phyloP scores from a whole-genome alignment of 2,113 vertebrate genomes.

The Verasper variegatus region DNA sequence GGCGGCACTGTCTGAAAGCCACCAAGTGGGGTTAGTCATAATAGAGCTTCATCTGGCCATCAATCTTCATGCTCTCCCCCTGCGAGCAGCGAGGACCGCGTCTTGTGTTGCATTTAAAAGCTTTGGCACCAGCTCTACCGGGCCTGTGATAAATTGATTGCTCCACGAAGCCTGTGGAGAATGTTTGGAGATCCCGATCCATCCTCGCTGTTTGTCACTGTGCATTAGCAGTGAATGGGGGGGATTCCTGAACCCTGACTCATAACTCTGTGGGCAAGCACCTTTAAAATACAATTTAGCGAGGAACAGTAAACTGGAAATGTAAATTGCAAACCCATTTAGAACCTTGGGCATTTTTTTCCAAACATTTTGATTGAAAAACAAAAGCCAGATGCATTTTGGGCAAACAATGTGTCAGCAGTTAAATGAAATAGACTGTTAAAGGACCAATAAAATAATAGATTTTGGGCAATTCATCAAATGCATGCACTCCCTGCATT shows the following conservation, averaged over 20 bases:
- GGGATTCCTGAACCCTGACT: slow-evolving; percentile 73
- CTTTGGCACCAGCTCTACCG: slow-evolving; percentile 44
- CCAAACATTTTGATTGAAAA: slow-evolving; percentile 40
- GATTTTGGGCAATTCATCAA: slow-evolving; percentile 61
- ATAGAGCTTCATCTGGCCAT: slow-evolving; percentile 71
- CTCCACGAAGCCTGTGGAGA: slow-evolving; percentile 55
- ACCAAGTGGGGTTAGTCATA: slow-evolving; percentile 65
- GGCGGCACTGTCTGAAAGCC: slow-evolving; percentile 56
- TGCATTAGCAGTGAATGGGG: slow-evolving; percentile 61
- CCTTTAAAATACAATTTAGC: slow-evolving; percentile 62
- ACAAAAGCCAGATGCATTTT: slow-evolving; percentile 61
- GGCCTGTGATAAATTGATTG: slow-evolving; percentile 69
- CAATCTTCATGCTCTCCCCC: slow-evolving; percentile 58
- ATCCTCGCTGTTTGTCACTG: slow-evolving; percentile 65
- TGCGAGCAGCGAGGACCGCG: slow-evolving; percentile 48
- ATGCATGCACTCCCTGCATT: slow-evolving; percentile 42
- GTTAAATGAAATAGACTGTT: slow-evolving; percentile 60
- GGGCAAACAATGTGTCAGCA: slow-evolving; percentile 56
- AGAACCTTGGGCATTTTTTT: slow-evolving; percentile 46
- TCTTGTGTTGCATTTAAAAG: slow-evolving; percentile 72
- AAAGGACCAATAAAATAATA: slow-evolving; percentile 62
- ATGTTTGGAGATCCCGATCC: slow-evolving; percentile 65
- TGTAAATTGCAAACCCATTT: slow-evolving; percentile 57
- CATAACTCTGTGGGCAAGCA: slow-evolving; percentile 50
- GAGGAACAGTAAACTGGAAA: slow-evolving; percentile 60